A percentile compares a stretch with the other conserved stretches of the same genome.
Evolutionary conservation across 64 coral and sea anemone species (phyloP).

Genomic region (Pachyseris speciosa): DNA sequence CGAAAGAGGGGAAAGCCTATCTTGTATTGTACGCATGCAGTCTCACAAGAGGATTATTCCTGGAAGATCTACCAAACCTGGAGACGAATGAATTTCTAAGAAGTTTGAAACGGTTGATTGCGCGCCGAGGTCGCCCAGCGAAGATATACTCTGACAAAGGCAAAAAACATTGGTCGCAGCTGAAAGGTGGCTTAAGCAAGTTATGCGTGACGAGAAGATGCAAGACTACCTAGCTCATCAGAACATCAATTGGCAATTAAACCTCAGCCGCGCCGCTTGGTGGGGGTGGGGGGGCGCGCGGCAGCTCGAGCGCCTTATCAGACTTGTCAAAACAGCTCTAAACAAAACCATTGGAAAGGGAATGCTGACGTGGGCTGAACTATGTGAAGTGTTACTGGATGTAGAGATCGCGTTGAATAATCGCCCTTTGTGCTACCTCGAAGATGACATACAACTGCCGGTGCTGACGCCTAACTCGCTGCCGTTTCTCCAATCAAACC

Average conservation of each 20-base stretch:
- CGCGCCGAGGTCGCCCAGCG: too few relatives aligned
- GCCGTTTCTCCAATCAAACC: too few relatives aligned
- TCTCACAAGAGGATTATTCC: neutral
- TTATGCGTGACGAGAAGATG: conserved; percentile 37
- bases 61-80: conserved; percentile 3
- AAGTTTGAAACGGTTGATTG: too few relatives aligned
- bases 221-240: conserved; percentile 23
- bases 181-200: conserved; percentile 33
- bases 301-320: conserved; percentile 52
- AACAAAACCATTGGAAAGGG: conserved; percentile 18
- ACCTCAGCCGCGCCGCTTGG: conserved; percentile 46
- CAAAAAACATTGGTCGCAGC: conserved; percentile 23
- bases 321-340: conserved; percentile 32
- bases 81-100: too few relatives aligned
- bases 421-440: conserved; percentile 20
- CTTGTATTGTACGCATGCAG: conserved; percentile 60
- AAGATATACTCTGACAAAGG: conserved; percentile 64
- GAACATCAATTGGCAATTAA: conserved; percentile 43
- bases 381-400: conserved; percentile 33
- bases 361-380: neutral
- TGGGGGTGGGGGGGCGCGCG: too few relatives aligned
- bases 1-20: conserved; percentile 19
- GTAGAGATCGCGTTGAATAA: conserved; percentile 24
- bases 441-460: conserved; percentile 31
- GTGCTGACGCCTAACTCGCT: too few relatives aligned